Conservation (phyloP, 2,113 vertebrate genomes). For the Sinocyclocheilus rhinocerous region DNA sequence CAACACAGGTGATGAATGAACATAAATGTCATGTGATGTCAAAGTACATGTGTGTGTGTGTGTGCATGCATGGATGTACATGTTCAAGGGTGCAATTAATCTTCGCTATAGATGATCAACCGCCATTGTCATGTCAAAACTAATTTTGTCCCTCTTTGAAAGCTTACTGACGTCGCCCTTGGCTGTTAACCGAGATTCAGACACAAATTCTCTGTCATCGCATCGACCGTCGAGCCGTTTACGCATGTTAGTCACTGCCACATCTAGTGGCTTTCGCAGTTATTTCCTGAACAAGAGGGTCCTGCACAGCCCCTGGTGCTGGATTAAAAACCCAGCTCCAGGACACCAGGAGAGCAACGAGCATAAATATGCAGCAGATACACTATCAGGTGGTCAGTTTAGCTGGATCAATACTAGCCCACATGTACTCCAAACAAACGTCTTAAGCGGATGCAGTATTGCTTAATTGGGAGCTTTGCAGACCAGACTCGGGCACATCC, state of each 20-base stretch:
- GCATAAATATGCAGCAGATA: constrained; percentile 77
- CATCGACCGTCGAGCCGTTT: constrained; percentile 73
- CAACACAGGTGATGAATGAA: neutral
- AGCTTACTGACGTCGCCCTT: constrained; percentile 57
- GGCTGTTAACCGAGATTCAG: constrained; percentile 48
- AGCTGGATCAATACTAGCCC: constrained; percentile 77
- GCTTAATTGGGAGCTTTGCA: constrained; percentile 84
- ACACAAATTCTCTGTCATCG: constrained; percentile 14
- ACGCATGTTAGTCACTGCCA: constrained; percentile 76
- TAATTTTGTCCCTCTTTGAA: constrained; percentile 73
- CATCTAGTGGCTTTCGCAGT: constrained; percentile 73
- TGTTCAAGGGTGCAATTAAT: constrained; percentile 74
- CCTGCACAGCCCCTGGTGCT: constrained; percentile 60
- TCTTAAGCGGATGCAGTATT: constrained; percentile 78
- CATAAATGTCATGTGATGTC: constrained; percentile 14
- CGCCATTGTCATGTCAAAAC: constrained; percentile 74
- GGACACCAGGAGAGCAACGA: constrained; percentile 69
- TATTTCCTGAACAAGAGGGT: constrained; percentile 45
- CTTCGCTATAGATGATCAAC: constrained; percentile 48
- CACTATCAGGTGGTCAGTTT: constrained; percentile 75
- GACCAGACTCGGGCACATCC: constrained; percentile 68
- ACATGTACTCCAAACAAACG: constrained; percentile 75
- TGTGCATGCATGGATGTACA: constrained; percentile 61
- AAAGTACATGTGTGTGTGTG: neutral
- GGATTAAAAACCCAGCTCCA: constrained; percentile 74